Base-by-base conservation (phyloP, 2,797 vertebrate species). In the Amblyraja radiata region DNA sequence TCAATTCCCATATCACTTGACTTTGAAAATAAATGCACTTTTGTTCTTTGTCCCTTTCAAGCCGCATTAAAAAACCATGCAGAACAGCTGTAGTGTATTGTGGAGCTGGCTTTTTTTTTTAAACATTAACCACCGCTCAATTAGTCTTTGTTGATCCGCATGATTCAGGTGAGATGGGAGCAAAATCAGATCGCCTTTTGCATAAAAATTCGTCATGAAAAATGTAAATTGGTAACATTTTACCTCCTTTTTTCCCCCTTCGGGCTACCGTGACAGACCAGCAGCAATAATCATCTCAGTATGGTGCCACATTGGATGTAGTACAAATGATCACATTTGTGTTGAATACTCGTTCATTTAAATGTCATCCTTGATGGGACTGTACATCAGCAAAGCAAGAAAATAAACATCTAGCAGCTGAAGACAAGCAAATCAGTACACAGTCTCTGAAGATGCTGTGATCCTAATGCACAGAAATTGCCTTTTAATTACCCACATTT, bases 331-430 rank as follows among this genome's bases (percentile, higher is more conserved):
- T 98, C 97, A 97, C 97, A 97, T 97, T 97, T 98, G 97, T 97
- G 97, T 97, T 96, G 97, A 98, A 97, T 97, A 98, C 97, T 98
- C 97, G 97, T 97, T 98, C 98, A 98, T 98, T 98, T 98, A 98
- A 98, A 98, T 98, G 98, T 98, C 98, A 98, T 97, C 96, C 94
- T 96, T 98, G 98, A 98, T 97, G 97, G 97, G 97, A 96, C 1
- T 93, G 96, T 96, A 94, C 96, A 96, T 96, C 96, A 95, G 95
- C 94, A 94, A 93, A 96, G 93, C 83, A 86, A 93, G 96, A 97
- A 97, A 96, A 96, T 96, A 97, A 97, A 97, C 96, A 96, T 96
- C 94, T 96, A 96, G 96, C 96, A 97, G 97, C 96, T 96, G 96
- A 97, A 96, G 95, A 95, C 96, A 94, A 96, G 96, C 96, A 97